Conservation (phyloP, 1,140 invertebrate genomes). For the Euura saliciscinereae region DNA sequence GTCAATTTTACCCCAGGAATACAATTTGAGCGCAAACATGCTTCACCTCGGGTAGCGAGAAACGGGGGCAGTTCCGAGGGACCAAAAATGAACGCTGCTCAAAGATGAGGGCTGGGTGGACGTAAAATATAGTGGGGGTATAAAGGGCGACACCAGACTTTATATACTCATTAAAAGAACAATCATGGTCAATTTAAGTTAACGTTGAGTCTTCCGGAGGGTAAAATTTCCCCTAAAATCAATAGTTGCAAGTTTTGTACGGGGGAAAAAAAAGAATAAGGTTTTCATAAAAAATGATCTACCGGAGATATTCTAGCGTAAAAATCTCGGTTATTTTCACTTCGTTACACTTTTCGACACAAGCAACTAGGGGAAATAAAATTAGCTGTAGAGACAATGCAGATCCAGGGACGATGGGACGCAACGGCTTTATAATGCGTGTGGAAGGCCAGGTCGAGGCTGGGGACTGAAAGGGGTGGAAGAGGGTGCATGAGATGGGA, state of each 20-base stretch:
- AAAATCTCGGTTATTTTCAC: too few species aligned
- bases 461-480: background rate
- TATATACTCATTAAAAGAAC: background rate
- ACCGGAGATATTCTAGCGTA: too few species aligned
- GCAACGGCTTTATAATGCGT: conserved; percentile 5
- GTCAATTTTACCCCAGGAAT: conserved; percentile 39
- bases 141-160: background rate
- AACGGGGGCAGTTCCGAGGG: conserved; percentile 19
- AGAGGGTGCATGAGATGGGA: background rate
- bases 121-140: background rate
- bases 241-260: too few species aligned
- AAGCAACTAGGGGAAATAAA: background rate
- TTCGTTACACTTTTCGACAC: background rate
- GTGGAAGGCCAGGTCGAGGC: background rate
- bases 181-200: background rate
- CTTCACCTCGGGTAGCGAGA: background rate
- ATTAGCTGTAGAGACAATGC: conserved; percentile 4
- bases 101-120: background rate
- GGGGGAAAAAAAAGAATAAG: too few species aligned
- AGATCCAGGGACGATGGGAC: background rate
- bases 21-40: conserved; percentile 38
- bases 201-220: too few species aligned
- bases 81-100: conserved; percentile 15
- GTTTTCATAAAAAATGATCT: too few species aligned
- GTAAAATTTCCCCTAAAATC: too few species aligned